Conservation (phyloP, 2,797 vertebrate genomes). For the Sarcoramphus papa region DNA sequence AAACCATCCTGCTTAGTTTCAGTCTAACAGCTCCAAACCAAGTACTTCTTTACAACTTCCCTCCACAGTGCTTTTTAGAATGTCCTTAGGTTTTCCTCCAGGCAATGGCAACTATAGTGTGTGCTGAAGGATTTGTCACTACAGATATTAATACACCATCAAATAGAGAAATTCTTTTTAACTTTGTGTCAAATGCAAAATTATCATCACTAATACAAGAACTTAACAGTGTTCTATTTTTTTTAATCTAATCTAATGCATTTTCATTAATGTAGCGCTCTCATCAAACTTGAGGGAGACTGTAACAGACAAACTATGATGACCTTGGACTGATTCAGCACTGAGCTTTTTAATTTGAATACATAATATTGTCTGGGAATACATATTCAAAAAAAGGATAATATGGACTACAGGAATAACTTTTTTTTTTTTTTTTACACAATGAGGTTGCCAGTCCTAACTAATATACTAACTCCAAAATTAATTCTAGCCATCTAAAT, state of each 20-base stretch:
- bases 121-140: slow-evolving; percentile 52
- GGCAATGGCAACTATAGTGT: slow-evolving; percentile 51
- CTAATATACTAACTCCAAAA: neutral
- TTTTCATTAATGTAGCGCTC: slow-evolving; percentile 14
- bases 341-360: slow-evolving; percentile 12
- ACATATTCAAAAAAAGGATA: neutral
- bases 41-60: slow-evolving; percentile 49
- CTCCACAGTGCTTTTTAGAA: slow-evolving; percentile 43
- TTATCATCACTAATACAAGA: slow-evolving; percentile 48
- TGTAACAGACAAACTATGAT: slow-evolving; percentile 16
- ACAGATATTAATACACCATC: slow-evolving; percentile 53
- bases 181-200: slow-evolving; percentile 54
- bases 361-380: slow-evolving; percentile 15
- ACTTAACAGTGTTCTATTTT: neutral
- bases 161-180: slow-evolving; percentile 59
- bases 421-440: neutral
- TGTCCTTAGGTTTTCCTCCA: slow-evolving; percentile 69
- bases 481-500: neutral
- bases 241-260: slow-evolving; percentile 2
- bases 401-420: neutral
- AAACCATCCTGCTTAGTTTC: slow-evolving; percentile 51
- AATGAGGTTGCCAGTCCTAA: neutral
- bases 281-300: slow-evolving; percentile 37
- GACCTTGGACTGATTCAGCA: slow-evolving; percentile 42
- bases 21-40: slow-evolving; percentile 30